Conservation (phyloP, 2,797 vertebrate species). For the Setipinna tenuifilis region DNA sequence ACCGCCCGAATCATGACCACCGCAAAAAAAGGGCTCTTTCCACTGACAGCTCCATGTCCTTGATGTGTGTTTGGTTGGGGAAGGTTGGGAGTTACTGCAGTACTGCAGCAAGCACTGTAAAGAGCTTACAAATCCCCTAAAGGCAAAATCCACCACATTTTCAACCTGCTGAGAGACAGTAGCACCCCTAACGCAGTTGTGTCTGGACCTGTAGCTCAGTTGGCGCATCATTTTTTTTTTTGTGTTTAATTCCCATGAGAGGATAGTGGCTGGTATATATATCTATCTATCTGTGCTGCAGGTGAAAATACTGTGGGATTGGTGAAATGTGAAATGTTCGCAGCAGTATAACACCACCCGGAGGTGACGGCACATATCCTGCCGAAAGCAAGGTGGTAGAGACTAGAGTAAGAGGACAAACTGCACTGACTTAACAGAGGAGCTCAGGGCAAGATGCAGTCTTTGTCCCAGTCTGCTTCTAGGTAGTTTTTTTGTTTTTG, state of each 20-base stretch:
- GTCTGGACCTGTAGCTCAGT: too few species aligned
- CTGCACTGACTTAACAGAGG: background rate
- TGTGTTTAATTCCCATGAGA: background rate
- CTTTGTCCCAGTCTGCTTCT: background rate
- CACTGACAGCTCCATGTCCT: background rate
- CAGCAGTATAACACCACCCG: background rate
- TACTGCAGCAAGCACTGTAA: background rate
- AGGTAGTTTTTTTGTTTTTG: too few species aligned
- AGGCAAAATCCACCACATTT: background rate
- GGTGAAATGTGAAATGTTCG: background rate
- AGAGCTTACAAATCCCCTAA: background rate
- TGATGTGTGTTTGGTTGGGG: constrained; percentile 2
- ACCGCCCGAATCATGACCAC: background rate
- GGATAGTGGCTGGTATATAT: background rate
- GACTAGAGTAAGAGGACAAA: background rate
- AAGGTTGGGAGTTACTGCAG: background rate
- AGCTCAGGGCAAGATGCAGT: too few species aligned
- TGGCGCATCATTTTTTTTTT: background rate
- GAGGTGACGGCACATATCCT: background rate
- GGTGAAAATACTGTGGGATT: background rate
- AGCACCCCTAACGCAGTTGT: too few species aligned
- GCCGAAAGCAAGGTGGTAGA: background rate
- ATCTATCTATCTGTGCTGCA: background rate
- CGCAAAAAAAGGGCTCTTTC: background rate
- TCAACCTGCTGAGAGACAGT: background rate